Base-by-base conservation (phyloP, 1,140 invertebrate genomes). In the Maniola jurtina region DNA sequence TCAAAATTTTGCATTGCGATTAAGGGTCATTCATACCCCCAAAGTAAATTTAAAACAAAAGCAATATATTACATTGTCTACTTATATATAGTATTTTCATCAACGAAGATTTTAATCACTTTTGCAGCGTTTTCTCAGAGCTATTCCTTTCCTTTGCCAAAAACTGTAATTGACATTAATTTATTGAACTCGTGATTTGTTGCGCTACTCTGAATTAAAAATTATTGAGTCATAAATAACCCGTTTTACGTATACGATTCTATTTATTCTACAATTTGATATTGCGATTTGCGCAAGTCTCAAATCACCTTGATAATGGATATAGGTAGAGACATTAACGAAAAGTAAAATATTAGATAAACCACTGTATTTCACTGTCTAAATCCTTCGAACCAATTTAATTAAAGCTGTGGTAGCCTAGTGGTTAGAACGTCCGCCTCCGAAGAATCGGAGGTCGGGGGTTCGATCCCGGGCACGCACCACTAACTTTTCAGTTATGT, bases 121-220 rank as follows among this genome's bases (percentile, higher is more conserved):
- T 56, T 62, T 56, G 42, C 42, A 14, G 14, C 36, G n/a, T 61
- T 66, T 61, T 47, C 40, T 14, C 59, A 66, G 45, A 34, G 16
- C 57, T 59, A 63, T 68, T 59, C 35, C 66, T 33, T 68, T 59
- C 38, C 61, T 33, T 59, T 68, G 66, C 66, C 66, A 68, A 68
- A 60, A 70, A 66, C 61, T 70, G 62, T 72, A 64, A 67, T 70
- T 75, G 64, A 68, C 63, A 73, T 65, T 79, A 72, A 74, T 80
- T 80, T 75, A 76, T 66, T 64, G 70, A 59, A 45, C 47, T 45
- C 11, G 66, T 68, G 66, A 68, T 68, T 68, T 68, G 66, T 68
- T 10, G 38, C 56, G 61, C 48, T 60, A 61, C 60, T 48, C 61
- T 59, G 55, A 64, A 68, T 68, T 68, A 68, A 64, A 66, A 68